Evolutionary conservation across 2,888 invertebrate species (phyloP), one percentile per base, ranked within the genome.

Genomic region (Volucella inflata): DNA sequence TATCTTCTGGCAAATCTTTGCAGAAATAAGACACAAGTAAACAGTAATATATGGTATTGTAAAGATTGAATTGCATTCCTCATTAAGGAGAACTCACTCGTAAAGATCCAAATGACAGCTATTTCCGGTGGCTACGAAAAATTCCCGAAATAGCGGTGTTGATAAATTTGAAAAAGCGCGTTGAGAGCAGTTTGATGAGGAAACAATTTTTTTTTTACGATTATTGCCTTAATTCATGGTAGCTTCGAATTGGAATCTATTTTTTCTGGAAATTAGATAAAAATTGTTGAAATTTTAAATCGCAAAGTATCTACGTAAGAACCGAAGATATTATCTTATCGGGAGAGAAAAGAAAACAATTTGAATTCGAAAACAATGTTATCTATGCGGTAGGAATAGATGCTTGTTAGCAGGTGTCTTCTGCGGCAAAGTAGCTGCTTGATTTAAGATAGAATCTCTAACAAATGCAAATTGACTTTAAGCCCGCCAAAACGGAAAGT

Each of bases 341-440:
- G 55, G 9, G 1, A 17, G 30, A 14, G 21, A 30, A 21, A 16
- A 36, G 70, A 55, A 62, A 70, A 78, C 64, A 70, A 78, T 38
- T 55, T 46, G 42, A 17, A 64, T 64, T 38, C 46, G 48, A 71
- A 78, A 78, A 78, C 78, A 78, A 78, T 48, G 11, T 64, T 78
- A 78, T 78, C 78, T 62, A 48, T 71, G 78, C 78, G 53, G 70
- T 48, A 78, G 48, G 50, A 55, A 16, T 40, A 30, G 30, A 30
- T 30, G 30, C 10, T 55, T 71, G 64, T 78, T 78, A 71, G 64
- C 64, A 36, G 70, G 57, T 71, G 62, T 64, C 70, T 71, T 70
- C 53, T 38, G 51, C 53, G 48, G 42, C 50, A 17, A 21, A 16
- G 30, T 48, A 38, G 46, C 30, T 70, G 21, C 38, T 36, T 55